Base-by-base conservation (phyloP, 2,797 vertebrate species). In the Lacerta viridis region DNA sequence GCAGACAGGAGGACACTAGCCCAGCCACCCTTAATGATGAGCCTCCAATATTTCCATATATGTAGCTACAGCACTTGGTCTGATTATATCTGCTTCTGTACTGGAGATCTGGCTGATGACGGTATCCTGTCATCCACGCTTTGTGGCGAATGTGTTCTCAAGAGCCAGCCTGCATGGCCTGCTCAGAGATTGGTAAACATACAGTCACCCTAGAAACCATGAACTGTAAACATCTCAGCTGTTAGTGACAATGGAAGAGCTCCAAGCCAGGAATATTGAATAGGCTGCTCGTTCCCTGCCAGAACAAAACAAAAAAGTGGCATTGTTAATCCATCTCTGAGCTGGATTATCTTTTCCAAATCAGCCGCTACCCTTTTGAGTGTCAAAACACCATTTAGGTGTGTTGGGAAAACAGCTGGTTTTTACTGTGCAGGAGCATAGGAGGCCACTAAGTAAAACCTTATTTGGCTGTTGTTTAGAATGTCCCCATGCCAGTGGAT, bases 361-460 rank as follows among this genome's bases (percentile, higher is more conserved):
- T 69, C 29, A 33, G 27, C 8, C 79, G 64, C 0, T 0, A 81
- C 78, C 84, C 78, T 43, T 77, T 80, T 33, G 78, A 89, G 88
- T 83, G 79, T 87, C 89, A 87, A 88, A 88, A 61, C 90, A 46
- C 41, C 81, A 83, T 33, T n/a, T 43, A 25, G 80, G 87, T 41
- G 71, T 85, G 39, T 29, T 83, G 80, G 17, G 69, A 41, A 80
- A 78, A 78, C 61, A 83, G 87, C 36, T 20, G 27, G 75, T 78
- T 90, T 33, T 74, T 66, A 64, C 20, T 33, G 69, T 46, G 79
- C 69, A 83, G 50, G 3, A 68, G 25, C 5, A 80, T 83, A 90
- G 74, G 13, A 61, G 15, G 36, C 87, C 91, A 91, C 91, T 91
- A 89, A 92, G 92, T 77, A 89, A 94, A 92, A 85, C 87, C 59